A percentile compares a stretch with the other conserved stretches of the same genome.
Conservation (phyloP, 2,888 invertebrate species). For the Diaprepes abbreviatus region DNA sequence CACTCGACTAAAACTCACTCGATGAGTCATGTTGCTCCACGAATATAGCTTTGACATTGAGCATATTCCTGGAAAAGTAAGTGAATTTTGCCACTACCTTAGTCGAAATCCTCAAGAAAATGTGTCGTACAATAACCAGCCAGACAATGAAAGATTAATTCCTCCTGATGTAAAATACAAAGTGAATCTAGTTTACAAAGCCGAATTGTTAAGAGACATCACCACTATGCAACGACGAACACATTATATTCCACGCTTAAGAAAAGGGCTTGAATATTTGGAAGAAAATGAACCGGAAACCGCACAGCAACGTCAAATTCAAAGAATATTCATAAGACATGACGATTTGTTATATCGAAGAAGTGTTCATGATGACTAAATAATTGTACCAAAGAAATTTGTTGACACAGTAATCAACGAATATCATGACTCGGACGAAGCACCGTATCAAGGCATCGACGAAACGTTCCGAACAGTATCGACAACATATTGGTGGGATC, state of each 20-base stretch:
- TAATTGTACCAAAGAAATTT: neutral
- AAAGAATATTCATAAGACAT: neutral
- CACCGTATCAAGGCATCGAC: neutral
- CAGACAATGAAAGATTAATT: neutral
- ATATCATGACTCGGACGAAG: neutral
- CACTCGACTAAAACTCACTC: neutral
- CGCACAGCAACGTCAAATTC: neutral
- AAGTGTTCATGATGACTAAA: neutral
- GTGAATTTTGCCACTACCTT: conserved; percentile 6
- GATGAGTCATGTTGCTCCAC: conserved; percentile 7
- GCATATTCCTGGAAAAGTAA: conserved; percentile 1
- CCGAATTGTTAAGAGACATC: too few species aligned
- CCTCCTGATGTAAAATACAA: neutral
- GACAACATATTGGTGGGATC: neutral
- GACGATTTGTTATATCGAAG: neutral
- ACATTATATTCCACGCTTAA: too few species aligned
- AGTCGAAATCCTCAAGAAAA: neutral
- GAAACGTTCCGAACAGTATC: neutral
- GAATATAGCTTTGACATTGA: neutral
- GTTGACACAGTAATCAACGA: neutral
- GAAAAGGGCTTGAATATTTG: neutral
- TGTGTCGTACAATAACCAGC: too few species aligned
- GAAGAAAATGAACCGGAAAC: neutral
- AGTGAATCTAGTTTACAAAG: too few species aligned
- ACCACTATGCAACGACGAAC: too few species aligned